phyloP scores from a whole-genome alignment of 2,113 vertebrate species.

The Phainopepla nitens region DNA sequence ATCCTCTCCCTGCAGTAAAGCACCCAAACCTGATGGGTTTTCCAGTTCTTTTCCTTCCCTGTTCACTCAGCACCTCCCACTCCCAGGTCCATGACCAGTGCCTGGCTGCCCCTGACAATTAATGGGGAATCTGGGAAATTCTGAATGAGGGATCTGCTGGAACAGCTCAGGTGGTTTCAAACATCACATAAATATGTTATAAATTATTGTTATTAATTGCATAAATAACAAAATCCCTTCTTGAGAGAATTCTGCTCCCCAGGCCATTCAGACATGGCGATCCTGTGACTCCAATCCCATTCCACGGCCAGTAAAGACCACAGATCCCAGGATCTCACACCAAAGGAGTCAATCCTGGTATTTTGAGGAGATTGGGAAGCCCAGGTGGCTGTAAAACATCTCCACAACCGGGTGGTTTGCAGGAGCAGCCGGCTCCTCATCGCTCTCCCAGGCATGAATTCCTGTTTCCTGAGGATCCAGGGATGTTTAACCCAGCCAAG shows the following conservation, averaged over 20 bases:
- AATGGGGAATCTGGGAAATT: background rate
- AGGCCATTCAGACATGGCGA: rapidly evolving
- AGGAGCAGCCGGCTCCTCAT: background rate
- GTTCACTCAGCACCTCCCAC: background rate
- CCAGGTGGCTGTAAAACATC: background rate
- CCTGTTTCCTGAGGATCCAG: rapidly evolving
- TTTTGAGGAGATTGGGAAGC: background rate
- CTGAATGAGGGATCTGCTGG: background rate
- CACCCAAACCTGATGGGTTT: background rate
- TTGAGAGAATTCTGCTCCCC: no score
- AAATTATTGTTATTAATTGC: no score
- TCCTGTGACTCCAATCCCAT: rapidly evolving
- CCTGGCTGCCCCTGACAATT: rapidly evolving
- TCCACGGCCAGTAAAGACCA: no score
- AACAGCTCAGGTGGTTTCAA: rapidly evolving
- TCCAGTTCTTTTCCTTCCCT: background rate
- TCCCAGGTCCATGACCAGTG: background rate
- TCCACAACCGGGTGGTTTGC: rapidly evolving
- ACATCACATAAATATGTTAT: background rate
- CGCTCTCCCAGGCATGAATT: background rate
- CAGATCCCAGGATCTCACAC: background rate
- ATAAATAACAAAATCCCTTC: background rate
- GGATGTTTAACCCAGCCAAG: background rate
- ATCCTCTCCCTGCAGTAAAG: background rate
- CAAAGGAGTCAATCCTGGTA: rapidly evolving